Conservation (phyloP, 2,888 invertebrate genomes). For the Prosopocoilus inquinatus region DNA sequence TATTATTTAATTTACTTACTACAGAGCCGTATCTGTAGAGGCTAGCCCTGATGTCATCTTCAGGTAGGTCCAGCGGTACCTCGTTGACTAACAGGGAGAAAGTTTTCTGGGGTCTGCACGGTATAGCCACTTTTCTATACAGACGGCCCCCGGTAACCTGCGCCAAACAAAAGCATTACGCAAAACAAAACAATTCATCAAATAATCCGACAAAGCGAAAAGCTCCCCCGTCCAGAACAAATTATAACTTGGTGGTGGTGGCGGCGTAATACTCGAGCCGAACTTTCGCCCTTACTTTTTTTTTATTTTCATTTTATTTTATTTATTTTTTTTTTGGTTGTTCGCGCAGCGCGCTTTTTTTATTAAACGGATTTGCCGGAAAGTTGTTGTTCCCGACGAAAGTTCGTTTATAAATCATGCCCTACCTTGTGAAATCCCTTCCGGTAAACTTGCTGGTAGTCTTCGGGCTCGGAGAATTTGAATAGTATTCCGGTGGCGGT, state of each 20-base stretch:
- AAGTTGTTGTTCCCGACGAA: neutral
- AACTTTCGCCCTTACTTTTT: neutral
- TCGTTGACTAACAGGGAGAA: constrained; percentile 81
- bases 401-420: neutral
- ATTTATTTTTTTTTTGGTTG: no score
- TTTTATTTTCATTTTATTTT: constrained; percentile 3
- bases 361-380: neutral
- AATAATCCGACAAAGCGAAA: neutral
- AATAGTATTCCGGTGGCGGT: constrained; percentile 86
- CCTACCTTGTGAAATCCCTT: constrained; percentile 72
- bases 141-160: constrained; percentile 78
- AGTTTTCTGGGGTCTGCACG: constrained; percentile 84
- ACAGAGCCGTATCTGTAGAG: constrained; percentile 73
- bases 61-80: constrained; percentile 80
- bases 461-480: constrained; percentile 84
- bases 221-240: no score
- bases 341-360: neutral
- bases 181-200: neutral
- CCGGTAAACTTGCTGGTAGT: constrained; percentile 82
- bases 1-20: constrained; percentile 43
- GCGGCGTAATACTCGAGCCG: neutral
- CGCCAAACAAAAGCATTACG: neutral
- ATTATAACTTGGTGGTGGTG: no score
- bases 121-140: constrained; percentile 83
- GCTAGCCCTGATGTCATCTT: constrained; percentile 71